A percentile compares a stretch with the other conserved stretches of the same genome.
Conservation (phyloP, 2,113 vertebrate genomes). For the Cynopterus brachyotis region DNA sequence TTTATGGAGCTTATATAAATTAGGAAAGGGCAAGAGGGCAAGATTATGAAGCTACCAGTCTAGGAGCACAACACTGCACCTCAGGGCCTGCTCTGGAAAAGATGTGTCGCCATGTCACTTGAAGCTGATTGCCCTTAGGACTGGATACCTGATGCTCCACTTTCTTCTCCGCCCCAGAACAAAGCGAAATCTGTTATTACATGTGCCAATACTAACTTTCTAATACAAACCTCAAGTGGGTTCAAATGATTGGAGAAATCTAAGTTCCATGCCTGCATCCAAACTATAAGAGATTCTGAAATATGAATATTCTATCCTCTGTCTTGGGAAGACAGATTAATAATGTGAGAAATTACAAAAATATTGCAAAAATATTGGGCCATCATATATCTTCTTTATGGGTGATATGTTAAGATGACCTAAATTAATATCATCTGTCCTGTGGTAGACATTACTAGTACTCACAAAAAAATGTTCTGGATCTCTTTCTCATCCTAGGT, state of each 20-base stretch:
- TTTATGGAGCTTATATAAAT: background rate
- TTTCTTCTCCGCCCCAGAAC: background rate
- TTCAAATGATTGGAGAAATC: background rate
- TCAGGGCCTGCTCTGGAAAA: background rate
- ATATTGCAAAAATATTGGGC: background rate
- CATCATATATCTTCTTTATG: background rate
- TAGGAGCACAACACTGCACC: background rate
- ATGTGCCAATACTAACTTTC: background rate
- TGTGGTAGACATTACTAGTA: background rate
- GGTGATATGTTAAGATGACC: background rate
- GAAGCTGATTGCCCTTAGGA: background rate
- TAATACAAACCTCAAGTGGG: background rate
- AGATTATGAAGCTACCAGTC: background rate
- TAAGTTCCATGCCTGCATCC: background rate
- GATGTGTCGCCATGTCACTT: background rate
- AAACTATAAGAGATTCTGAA: background rate
- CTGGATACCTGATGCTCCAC: background rate
- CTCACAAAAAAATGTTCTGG: background rate
- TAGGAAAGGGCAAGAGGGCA: background rate
- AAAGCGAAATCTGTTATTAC: background rate
- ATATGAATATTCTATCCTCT: background rate
- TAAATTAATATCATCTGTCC: background rate
- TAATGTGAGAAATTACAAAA: background rate
- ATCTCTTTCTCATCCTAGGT: background rate
- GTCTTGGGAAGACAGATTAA: background rate